Conservation (phyloP, 2,113 vertebrate genomes). For the Monarcha castaneiventris region DNA sequence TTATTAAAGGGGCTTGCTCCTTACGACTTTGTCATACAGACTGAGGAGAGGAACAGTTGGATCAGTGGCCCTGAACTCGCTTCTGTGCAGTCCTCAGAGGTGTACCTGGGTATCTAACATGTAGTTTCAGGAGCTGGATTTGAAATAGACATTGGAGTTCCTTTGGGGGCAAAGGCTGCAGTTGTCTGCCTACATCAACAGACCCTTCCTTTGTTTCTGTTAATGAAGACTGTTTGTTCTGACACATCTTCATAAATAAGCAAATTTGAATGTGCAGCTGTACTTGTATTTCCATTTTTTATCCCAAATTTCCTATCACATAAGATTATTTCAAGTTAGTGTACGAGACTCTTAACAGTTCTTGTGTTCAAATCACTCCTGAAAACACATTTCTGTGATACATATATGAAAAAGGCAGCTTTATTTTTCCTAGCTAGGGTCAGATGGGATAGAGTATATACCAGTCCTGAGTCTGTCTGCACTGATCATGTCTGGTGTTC, state of each 20-base stretch:
- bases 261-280: not conserved
- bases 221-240: not conserved
- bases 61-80: not conserved
- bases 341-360: not conserved
- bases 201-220: not conserved
- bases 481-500: not conserved
- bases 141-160: not conserved
- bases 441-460: not conserved
- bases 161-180: not conserved
- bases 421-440: not conserved
- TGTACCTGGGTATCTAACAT: not conserved
- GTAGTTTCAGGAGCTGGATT: not conserved
- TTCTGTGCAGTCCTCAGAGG: not conserved
- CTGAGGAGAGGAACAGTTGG: not conserved
- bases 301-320: not conserved
- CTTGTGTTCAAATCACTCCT: not conserved
- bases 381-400: not conserved
- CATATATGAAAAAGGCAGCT: not conserved
- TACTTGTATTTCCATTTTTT: not conserved
- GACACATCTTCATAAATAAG: not conserved
- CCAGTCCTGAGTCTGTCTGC: not conserved
- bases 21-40: accelerated
- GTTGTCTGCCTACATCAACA: not conserved
- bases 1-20: not conserved
- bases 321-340: not conserved